Percentiles rank a stretch among this genome's conserved stretches.
These are phyloP conservation scores for Spodoptera littoralis DNA, from an alignment of 2,888 invertebrate genomes.

Conservation along the genomic window DNA sequence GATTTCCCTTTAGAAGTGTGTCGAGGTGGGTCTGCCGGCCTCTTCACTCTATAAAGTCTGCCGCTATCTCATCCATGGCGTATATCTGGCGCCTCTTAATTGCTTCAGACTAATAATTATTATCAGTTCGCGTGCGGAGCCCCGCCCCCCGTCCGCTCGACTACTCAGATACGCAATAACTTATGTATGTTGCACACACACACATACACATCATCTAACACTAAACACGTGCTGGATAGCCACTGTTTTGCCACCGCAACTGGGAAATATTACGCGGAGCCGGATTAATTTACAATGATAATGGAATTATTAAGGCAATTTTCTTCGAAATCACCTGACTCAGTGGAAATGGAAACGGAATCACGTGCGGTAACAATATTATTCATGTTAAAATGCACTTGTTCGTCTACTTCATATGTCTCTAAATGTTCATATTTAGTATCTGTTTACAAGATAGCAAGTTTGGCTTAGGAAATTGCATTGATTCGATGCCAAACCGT, in stretches of 20 bases:
- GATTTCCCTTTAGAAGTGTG: slow-evolving; percentile 55
- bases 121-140: slow-evolving; percentile 83
- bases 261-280: slow-evolving; percentile 39
- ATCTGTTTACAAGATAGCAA: slow-evolving; percentile 25
- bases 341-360: slow-evolving; percentile 28
- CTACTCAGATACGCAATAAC: slow-evolving; percentile 74
- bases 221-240: slow-evolving; percentile 70
- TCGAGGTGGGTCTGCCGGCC: slow-evolving; percentile 61
- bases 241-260: slow-evolving; percentile 60
- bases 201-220: slow-evolving; percentile 25
- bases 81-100: slow-evolving; percentile 87
- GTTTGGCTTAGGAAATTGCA: slow-evolving; percentile 41
- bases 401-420: slow-evolving; percentile 21
- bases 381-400: slow-evolving; percentile 32
- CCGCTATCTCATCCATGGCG: slow-evolving; percentile 77
- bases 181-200: slow-evolving; percentile 53
- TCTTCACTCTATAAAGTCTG: slow-evolving; percentile 61
- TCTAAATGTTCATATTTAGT: slow-evolving; percentile 10
- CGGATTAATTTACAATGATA: slow-evolving; percentile 48
- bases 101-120: slow-evolving; percentile 85
- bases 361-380: slow-evolving; percentile 34
- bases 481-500: slow-evolving; percentile 50
- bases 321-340: slow-evolving; percentile 40
- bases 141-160: slow-evolving; percentile 66
- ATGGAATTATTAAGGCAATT: slow-evolving; percentile 37